Conservation (phyloP, 2,113 vertebrate genomes). For the Bostrychus sinensis region DNA sequence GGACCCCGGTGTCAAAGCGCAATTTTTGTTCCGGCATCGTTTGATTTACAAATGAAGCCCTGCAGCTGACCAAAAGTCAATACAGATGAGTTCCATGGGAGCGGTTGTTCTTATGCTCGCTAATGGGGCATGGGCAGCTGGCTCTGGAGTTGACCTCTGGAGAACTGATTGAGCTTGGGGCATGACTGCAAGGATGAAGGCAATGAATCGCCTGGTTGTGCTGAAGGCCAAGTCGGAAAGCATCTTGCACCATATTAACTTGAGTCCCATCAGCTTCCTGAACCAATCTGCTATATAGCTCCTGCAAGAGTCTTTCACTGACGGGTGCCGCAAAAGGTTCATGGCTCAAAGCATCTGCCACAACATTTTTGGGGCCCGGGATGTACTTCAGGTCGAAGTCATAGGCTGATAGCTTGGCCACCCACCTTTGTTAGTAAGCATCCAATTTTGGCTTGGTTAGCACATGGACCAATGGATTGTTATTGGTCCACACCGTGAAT, state of each 20-base stretch:
- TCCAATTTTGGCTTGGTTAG: constrained; percentile 1
- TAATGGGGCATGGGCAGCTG: too few species aligned
- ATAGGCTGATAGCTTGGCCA: constrained; percentile 7
- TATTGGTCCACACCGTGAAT: constrained; percentile 5
- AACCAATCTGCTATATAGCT: background rate
- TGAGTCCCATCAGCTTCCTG: background rate
- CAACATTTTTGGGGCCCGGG: background rate
- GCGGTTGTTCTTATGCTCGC: too few species aligned
- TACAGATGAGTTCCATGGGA: too few species aligned
- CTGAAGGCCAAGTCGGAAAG: background rate
- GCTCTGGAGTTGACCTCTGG: background rate
- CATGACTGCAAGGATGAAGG: background rate
- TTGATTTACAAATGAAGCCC: too few species aligned
- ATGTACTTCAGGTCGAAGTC: constrained; percentile 16
- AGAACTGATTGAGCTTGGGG: background rate
- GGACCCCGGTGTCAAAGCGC: too few species aligned
- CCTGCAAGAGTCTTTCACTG: background rate
- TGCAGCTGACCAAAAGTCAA: too few species aligned
- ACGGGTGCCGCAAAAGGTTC: constrained; percentile 5
- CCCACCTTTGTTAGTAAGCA: constrained; percentile 9
- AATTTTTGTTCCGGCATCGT: too few species aligned
- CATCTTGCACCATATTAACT: background rate
- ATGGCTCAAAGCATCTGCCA: constrained; percentile 9
- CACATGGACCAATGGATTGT: background rate
- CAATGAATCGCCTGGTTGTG: background rate